Evolutionary conservation across 2,888 invertebrate genomes (phyloP).

Genomic region (Orchesellides sinensis): DNA sequence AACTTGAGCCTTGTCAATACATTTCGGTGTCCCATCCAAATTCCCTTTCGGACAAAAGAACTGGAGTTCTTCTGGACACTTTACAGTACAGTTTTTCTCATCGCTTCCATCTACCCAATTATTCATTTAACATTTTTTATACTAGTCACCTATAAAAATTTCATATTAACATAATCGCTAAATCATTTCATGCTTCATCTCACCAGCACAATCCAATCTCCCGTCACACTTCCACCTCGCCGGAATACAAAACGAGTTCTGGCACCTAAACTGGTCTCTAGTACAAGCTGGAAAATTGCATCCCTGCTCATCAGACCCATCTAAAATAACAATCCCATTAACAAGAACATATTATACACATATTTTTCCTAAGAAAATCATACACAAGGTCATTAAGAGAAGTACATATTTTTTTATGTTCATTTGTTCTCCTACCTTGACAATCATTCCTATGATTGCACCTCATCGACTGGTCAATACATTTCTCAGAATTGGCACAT

Average conservation of each 20-base stretch:
- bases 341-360: constrained; percentile 1
- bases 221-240: constrained; percentile 89
- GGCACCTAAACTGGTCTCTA: constrained; percentile 94
- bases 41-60: constrained; percentile 73
- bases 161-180: too few species aligned
- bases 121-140: too few species aligned
- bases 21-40: constrained; percentile 86
- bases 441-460: constrained; percentile 96
- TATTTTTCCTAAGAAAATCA: too few species aligned
- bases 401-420: neutral
- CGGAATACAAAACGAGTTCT: constrained; percentile 95
- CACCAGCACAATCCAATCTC: constrained; percentile 46
- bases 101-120: constrained; percentile 42
- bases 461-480: constrained; percentile 85
- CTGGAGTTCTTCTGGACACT: constrained; percentile 84
- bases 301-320: constrained; percentile 87
- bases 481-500: constrained; percentile 88
- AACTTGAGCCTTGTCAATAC: constrained; percentile 90
- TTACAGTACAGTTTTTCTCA: constrained; percentile 78
- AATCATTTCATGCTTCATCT: too few species aligned
- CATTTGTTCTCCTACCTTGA: constrained; percentile 77
- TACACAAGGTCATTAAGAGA: too few species aligned
- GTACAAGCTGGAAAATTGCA: constrained; percentile 92
- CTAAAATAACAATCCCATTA: constrained; percentile 80
- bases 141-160: too few species aligned